Conservation (phyloP, 53 echinoderm and acorn worm genomes). For the Zoroaster sp. region DNA sequence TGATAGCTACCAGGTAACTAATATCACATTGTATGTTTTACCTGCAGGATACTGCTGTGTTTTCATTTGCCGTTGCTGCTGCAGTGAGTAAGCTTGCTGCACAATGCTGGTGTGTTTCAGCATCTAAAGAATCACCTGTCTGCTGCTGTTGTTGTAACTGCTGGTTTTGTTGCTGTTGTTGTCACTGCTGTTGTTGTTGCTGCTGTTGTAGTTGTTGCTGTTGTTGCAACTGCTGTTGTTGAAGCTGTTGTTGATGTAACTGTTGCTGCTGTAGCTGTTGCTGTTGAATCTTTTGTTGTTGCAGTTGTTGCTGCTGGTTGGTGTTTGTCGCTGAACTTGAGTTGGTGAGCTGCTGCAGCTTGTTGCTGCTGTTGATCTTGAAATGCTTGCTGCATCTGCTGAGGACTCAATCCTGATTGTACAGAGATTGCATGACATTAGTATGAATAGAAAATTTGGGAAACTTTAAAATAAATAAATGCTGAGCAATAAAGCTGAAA, state of each 20-base stretch:
- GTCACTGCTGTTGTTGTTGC: too few relatives aligned
- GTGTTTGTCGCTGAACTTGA: constrained; percentile 43
- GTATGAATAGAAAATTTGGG: too few relatives aligned
- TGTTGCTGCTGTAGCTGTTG: constrained; percentile 30
- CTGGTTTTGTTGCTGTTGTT: too few relatives aligned
- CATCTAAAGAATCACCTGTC: constrained; percentile 45
- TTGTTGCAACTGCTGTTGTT: too few relatives aligned
- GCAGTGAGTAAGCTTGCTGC: constrained; percentile 55
- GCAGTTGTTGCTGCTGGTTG: constrained; percentile 53
- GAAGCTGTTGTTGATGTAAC: constrained; percentile 47
- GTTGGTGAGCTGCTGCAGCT: constrained; percentile 46
- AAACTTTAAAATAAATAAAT: too few relatives aligned
- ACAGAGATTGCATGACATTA: too few relatives aligned
- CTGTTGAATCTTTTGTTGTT: constrained; percentile 48
- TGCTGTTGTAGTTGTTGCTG: too few relatives aligned
- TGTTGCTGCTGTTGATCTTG: constrained; percentile 51
- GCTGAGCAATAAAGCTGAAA: too few relatives aligned
- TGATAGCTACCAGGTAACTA: too few relatives aligned
- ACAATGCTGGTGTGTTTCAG: constrained; percentile 55
- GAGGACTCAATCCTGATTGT: constrained; percentile 66
- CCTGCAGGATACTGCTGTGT: constrained; percentile 47
- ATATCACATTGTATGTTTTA: too few relatives aligned
- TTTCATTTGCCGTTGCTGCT: constrained; percentile 50
- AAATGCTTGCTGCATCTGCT: constrained; percentile 51
- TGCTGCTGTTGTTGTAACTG: constrained; percentile 58